Conservation (phyloP, 1,140 invertebrate genomes). For the Aplysia californica region DNA sequence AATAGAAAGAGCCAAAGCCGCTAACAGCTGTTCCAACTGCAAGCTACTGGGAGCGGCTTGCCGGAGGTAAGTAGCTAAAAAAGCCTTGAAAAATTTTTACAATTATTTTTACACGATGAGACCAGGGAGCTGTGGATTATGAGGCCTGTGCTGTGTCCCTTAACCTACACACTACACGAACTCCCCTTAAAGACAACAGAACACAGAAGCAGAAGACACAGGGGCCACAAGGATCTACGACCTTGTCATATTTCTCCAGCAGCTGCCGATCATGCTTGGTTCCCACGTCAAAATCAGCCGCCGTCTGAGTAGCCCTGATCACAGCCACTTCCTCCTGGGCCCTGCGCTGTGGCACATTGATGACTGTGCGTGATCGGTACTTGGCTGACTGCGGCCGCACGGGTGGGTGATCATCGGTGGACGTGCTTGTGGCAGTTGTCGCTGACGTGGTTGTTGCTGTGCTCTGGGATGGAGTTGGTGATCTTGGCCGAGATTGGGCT, state of each 20-base stretch:
- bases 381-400: constrained; percentile 38
- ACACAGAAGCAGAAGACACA: too few species aligned
- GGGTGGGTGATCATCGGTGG: background rate
- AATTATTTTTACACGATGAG: too few species aligned
- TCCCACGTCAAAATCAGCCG: constrained; percentile 38
- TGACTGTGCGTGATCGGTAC: constrained; percentile 40
- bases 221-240: too few species aligned
- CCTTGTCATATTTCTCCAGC: constrained; percentile 53
- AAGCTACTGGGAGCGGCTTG: too few species aligned
- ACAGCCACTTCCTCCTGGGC: constrained; percentile 36
- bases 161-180: too few species aligned
- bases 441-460: background rate
- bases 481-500: background rate
- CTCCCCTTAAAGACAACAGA: too few species aligned
- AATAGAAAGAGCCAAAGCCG: too few species aligned
- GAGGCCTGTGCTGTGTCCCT: too few species aligned
- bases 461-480: constrained; percentile 23
- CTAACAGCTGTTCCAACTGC: too few species aligned
- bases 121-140: too few species aligned
- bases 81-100: too few species aligned
- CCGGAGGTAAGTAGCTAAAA: too few species aligned
- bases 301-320: constrained; percentile 36
- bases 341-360: constrained; percentile 37
- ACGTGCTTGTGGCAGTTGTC: background rate
- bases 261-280: constrained; percentile 53